phyloP scores from a whole-genome alignment of 1,140 invertebrate genomes.

The Hypothenemus hampei region DNA sequence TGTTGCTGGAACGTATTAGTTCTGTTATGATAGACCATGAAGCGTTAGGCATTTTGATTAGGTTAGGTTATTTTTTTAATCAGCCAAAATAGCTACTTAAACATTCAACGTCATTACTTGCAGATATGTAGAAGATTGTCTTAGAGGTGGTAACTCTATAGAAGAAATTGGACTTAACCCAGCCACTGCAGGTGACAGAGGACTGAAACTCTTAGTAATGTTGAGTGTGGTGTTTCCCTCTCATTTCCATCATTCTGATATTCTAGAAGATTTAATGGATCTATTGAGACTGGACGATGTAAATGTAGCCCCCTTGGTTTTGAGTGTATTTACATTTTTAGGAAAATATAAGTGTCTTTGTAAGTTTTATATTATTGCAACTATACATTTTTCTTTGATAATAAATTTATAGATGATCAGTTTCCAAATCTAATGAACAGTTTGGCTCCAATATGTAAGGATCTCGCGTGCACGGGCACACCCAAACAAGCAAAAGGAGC shows the following conservation, averaged over 20 bases:
- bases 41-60: conserved; percentile 68
- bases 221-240: conserved; percentile 88
- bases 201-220: conserved; percentile 74
- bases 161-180: conserved; percentile 74
- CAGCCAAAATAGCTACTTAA: too few species aligned
- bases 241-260: conserved; percentile 84
- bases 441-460: conserved; percentile 80
- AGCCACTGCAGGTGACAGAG: conserved; percentile 75
- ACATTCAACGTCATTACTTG: background rate
- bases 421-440: conserved; percentile 64
- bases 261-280: conserved; percentile 72
- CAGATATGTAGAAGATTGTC: conserved; percentile 62
- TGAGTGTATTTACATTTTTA: conserved; percentile 81
- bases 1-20: conserved; percentile 87
- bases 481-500: conserved; percentile 96
- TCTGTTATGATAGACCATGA: conserved; percentile 93
- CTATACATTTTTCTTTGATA: background rate
- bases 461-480: conserved; percentile 80
- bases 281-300: conserved; percentile 78
- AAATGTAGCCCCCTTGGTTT: conserved; percentile 72
- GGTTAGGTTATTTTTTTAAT: too few species aligned
- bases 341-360: conserved; percentile 79
- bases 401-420: conserved; percentile 58
- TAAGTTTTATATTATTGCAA: conserved; percentile 43
- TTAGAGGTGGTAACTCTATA: conserved; percentile 61